Evolutionary conservation across 2,797 vertebrate genomes (phyloP), one percentile per base, ranked within the genome.

Genomic region (Enteromius viviparus): DNA sequence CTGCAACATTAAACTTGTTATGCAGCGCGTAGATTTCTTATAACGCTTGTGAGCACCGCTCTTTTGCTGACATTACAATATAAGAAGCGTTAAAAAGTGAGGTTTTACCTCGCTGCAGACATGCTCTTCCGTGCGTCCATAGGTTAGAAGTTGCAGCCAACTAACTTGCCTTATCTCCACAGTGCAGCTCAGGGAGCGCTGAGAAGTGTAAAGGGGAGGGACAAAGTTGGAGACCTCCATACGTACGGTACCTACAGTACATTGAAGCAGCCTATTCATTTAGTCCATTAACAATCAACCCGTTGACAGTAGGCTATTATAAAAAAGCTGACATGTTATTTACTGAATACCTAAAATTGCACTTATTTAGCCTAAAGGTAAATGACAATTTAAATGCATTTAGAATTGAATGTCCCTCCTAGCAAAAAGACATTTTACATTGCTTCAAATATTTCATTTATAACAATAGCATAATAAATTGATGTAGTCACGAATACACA

Each of bases 151-250:
- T 58, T 49, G 14, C 37, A 75, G 71, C 62, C 17, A 19, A 76
- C 62, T 60, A 68, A 80, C 74, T 60, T 78, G 74, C 51, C 80
- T 85, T 89, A 87, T 87, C 85, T 34, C 64, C 19, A 71, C 45
- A 68, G 71, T 75, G 76, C 70, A 83, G 83, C 81, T 21, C 34
- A 58, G 64, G 82, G 85, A 76, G 82, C 77, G 40, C n/a, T 80
- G 70, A 76, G 79, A 76, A 49, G 47, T 40, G 23, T 66, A n/a
- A 82, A 89, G 91, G 91, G 93, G 92, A 91, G 92, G 93, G 81
- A 88, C 90, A 84, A 82, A 84, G 87, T 86, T 87, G 87, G 26
- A 85, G 85, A 83, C 84, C 85, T 62, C 79, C 58, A 77, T 80
- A 64, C 55, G 0, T 53, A 45, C 17, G 1, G 29, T 66, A 23